Conservation (phyloP, 2,113 vertebrate genomes). For the Hippoglossus stenolepis region DNA sequence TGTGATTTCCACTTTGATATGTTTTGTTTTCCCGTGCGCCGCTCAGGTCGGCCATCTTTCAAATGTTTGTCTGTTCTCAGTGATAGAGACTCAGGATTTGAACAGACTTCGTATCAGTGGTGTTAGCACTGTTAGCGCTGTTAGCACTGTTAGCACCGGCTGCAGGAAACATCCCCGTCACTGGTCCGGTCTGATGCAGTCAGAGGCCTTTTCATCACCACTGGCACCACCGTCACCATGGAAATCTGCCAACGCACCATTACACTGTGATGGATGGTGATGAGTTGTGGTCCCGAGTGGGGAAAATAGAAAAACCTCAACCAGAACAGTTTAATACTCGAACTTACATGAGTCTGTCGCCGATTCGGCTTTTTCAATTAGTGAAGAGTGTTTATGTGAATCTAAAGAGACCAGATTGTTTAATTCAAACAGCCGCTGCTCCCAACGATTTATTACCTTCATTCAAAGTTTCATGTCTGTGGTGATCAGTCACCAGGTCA, state of each 20-base stretch:
- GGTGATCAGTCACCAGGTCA: neutral
- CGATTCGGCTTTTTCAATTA: neutral
- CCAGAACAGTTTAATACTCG: no score
- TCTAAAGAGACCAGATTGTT: neutral
- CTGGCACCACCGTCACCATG: neutral
- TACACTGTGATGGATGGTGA: neutral
- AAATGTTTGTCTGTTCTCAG: neutral
- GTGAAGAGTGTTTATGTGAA: neutral
- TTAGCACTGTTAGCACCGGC: neutral
- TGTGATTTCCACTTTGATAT: no score
- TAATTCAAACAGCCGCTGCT: neutral
- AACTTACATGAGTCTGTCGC: neutral
- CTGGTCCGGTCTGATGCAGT: neutral
- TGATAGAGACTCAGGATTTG: no score
- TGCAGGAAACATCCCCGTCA: neutral
- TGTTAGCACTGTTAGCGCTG: no score
- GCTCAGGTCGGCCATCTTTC: neutral
- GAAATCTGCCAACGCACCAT: neutral
- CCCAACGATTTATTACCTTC: no score
- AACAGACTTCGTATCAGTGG: no score
- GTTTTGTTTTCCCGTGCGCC: no score
- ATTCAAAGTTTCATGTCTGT: neutral
- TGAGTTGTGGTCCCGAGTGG: neutral
- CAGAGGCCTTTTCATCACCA: neutral
- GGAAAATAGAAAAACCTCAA: no score